A percentile compares a stretch with the other conserved stretches of the same genome.
Evolutionary conservation across 1,140 invertebrate genomes (phyloP).

Genomic region (Drosophila pruinosa): DNA sequence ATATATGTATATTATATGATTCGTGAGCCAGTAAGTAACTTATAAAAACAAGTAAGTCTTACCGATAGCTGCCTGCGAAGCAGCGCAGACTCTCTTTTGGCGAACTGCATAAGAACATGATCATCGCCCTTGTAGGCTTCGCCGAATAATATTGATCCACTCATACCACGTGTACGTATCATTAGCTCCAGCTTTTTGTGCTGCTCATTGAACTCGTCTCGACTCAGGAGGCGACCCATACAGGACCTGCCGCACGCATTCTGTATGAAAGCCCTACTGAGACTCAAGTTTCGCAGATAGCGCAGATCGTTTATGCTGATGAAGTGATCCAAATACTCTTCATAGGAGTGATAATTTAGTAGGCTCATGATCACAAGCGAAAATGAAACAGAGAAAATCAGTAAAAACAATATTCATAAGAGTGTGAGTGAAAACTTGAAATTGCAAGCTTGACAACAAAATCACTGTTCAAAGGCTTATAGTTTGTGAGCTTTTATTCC

Average conservation of each 20-base stretch:
- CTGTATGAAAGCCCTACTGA: slow-evolving; percentile 26
- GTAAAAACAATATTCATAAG: background rate
- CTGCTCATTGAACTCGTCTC: slow-evolving; percentile 15
- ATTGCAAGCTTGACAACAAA: slow-evolving; percentile 28
- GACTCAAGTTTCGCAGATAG: slow-evolving; percentile 26
- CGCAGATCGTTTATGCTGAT: slow-evolving; percentile 31
- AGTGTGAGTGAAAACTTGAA: slow-evolving; percentile 9
- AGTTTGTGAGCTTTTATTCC: slow-evolving; percentile 1
- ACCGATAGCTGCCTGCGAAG: slow-evolving; percentile 40
- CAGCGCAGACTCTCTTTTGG: slow-evolving; percentile 31
- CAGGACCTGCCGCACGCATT: slow-evolving; percentile 28
- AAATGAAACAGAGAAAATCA: slow-evolving; percentile 3
- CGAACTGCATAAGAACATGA: slow-evolving; percentile 38
- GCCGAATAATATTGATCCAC: slow-evolving; percentile 10
- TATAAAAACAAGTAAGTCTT: background rate
- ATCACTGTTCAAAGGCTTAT: slow-evolving; percentile 16
- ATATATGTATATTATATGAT: too few species aligned
- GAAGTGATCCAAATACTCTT: slow-evolving; percentile 48
- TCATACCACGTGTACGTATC: background rate
- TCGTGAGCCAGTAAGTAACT: background rate
- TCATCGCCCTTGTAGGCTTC: slow-evolving; percentile 13
- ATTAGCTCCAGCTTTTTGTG: background rate
- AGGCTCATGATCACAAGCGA: slow-evolving; percentile 23
- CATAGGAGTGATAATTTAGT: slow-evolving; percentile 14
- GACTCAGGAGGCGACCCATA: slow-evolving; percentile 35